phyloP scores from a whole-genome alignment of 2,888 invertebrate genomes.

The Choreutis nemorana region DNA sequence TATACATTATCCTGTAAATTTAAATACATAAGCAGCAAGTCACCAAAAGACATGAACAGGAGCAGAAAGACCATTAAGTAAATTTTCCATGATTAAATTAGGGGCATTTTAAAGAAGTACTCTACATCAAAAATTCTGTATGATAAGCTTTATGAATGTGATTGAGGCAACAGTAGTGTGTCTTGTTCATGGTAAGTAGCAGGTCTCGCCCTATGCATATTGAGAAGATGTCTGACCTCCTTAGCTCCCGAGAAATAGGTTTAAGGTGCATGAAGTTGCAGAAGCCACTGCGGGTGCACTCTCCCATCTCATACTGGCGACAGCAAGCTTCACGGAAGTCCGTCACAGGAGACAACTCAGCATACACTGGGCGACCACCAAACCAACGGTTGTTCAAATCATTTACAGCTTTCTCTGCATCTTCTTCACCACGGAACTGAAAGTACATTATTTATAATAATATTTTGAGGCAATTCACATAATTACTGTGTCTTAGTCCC shows the following conservation, averaged over 20 bases:
- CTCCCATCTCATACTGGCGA: conserved; percentile 99
- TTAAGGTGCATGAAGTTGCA: conserved; percentile 99
- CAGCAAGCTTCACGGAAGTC: conserved; percentile 99
- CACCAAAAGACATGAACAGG: no score
- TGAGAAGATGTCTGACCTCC: conserved; percentile 66
- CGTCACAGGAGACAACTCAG: conserved; percentile 98
- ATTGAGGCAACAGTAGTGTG: no score
- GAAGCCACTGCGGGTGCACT: conserved; percentile 98
- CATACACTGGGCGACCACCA: conserved; percentile 96
- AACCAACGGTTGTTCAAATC: conserved; percentile 99
- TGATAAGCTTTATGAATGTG: no score
- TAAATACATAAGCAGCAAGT: no score
- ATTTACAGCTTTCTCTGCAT: conserved; percentile 96
- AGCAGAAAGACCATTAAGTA: no score
- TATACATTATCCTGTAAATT: no score
- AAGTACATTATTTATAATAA: conserved; percentile 12
- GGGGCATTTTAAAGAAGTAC: no score
- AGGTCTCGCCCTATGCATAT: not conserved
- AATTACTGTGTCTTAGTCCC: no score
- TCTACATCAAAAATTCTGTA: no score
- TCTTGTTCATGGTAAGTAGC: no score
- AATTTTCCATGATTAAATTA: no score
- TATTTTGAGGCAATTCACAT: no score
- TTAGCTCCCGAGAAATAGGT: conserved; percentile 93
- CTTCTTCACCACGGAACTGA: conserved; percentile 95